Base-by-base conservation (phyloP, 2,113 vertebrate genomes). In the Mungos mungo region DNA sequence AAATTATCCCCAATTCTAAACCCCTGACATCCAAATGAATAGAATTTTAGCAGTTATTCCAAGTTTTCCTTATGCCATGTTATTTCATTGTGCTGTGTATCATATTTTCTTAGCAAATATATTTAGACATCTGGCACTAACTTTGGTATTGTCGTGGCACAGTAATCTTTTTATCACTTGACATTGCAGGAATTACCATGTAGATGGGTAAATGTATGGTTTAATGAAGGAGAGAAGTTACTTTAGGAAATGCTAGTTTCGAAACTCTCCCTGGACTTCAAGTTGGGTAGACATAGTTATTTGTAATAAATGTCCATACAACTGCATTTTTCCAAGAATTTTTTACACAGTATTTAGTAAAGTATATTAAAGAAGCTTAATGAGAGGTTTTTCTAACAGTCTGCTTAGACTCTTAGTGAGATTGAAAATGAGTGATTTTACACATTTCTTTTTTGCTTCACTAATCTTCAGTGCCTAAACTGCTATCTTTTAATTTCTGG, bases 201-300 rank as follows among this genome's bases (percentile, higher is more conserved):
- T 88, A 72, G 57, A 87, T 83, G 60, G 85, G 95, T 50, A 54
- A 69, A 88, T 33, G 19, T 38, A 81, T 45, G 52, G 38, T 27
- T 57, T 93, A 82, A 87, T 88, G 93, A 96, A 87, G 1, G 9
- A 54, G 71, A 93, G 50, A 27, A 82, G 41, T 68, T 91, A 85
- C 84, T 71, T 92, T 96, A 98, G 83, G 41, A 95, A 91, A 95
- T 47, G 71, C 71, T 74, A 74, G 71, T 27, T 27, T 95, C 90
- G 88, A 79, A 96, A 82, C 69, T 81, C 79, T 91, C 68, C n/a
- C 38, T 90, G 19, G 0, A 23, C 72, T 52, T 95, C 19, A 35
- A 65, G 0, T 69, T 81, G 5, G 33, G 38, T 54, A 89, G 76
- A 54, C 29, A 35, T 29, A 57, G 35, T 90, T 95, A 95, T 45